Evolutionary conservation across 2,113 vertebrate species (phyloP).

Genomic region (Hippolais icterina): DNA sequence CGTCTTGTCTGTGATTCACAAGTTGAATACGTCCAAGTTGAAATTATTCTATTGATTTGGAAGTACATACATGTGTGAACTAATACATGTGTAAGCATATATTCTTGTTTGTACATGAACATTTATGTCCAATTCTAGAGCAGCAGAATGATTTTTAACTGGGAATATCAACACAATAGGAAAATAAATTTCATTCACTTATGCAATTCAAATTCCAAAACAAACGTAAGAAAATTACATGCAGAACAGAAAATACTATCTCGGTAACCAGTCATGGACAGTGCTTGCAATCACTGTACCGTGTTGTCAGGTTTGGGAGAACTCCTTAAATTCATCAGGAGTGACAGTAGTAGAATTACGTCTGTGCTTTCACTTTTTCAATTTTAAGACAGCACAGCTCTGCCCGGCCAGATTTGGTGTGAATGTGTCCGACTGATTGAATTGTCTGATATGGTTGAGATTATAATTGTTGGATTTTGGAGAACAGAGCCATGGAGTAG

Average conservation of each 20-base stretch:
- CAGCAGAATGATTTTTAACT: not conserved
- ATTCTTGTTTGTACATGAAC: not conserved
- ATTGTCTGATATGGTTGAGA: not conserved
- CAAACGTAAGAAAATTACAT: not conserved
- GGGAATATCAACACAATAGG: not conserved
- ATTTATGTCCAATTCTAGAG: not conserved
- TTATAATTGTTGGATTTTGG: not conserved
- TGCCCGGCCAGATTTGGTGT: not conserved
- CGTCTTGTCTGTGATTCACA: rapidly evolving
- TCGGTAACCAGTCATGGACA: not conserved
- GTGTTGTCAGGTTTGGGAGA: not conserved
- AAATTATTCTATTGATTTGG: not conserved
- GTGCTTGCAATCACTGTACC: not conserved
- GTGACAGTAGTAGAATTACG: not conserved
- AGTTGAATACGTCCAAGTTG: not conserved
- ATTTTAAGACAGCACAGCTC: not conserved
- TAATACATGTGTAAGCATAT: not conserved
- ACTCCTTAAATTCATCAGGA: not conserved
- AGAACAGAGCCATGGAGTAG: not conserved
- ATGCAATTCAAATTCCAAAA: not conserved
- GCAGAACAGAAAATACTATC: not conserved
- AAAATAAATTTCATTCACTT: not conserved
- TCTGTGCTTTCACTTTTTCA: not conserved
- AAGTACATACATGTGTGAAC: not conserved
- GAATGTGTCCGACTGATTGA: not conserved